Percentiles rank a stretch among this genome's conserved stretches.
Evolutionary conservation across 2,113 vertebrate genomes (phyloP).

Genomic region (Austrofundulus limnaeus): DNA sequence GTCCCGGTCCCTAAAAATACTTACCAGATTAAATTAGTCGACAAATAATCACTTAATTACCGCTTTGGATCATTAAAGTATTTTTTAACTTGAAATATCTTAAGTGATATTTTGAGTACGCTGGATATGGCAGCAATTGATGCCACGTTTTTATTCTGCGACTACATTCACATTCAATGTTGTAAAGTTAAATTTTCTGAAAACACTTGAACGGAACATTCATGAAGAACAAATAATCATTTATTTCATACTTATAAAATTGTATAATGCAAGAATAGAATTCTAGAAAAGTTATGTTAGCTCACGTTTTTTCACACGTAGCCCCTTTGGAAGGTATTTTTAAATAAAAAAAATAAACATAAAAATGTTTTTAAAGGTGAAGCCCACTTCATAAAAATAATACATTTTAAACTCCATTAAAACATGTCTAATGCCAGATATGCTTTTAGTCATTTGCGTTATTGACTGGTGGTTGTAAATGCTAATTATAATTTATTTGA

Average conservation of each 20-base stretch:
- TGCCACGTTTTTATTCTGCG: background rate
- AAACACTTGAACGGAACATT: slow-evolving; percentile 10
- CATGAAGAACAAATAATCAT: background rate
- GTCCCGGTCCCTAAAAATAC: too few relatives aligned
- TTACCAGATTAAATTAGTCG: too few relatives aligned
- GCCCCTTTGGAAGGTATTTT: background rate
- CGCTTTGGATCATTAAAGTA: too few relatives aligned
- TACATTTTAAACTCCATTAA: too few relatives aligned
- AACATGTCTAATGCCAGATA: slow-evolving; percentile 1
- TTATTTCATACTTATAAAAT: too few relatives aligned
- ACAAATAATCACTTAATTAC: too few relatives aligned
- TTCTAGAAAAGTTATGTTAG: background rate
- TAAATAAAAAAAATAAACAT: background rate
- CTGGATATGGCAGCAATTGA: background rate
- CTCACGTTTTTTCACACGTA: background rate
- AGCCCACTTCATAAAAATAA: too few relatives aligned
- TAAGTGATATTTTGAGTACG: too few relatives aligned
- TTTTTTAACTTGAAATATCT: too few relatives aligned
- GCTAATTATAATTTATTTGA: too few relatives aligned
- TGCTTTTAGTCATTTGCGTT: background rate
- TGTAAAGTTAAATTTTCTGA: background rate
- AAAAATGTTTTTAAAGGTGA: too few relatives aligned
- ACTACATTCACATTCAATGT: fast-evolving
- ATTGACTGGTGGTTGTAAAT: background rate
- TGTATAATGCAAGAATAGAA: too few relatives aligned